Base-by-base conservation (phyloP, 2,888 invertebrate species). In the Noctuana brunneofusca region DNA sequence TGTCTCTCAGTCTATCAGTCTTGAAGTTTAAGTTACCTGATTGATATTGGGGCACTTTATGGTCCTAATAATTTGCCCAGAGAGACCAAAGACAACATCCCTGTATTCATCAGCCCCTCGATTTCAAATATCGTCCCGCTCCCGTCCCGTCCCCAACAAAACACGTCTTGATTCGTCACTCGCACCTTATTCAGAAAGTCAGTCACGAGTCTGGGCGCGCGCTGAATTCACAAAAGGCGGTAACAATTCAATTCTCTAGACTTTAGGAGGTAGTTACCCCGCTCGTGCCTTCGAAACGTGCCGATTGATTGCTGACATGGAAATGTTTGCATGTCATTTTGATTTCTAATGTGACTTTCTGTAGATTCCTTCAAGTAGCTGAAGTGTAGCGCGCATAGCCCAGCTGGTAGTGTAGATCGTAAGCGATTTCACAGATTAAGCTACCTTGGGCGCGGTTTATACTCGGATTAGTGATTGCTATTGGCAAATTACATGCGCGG, bases 161-260 rank as follows among this genome's bases (percentile, higher is more conserved):
- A 3, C 9, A 11, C 1, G 30, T 18, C 32, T 16, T 6, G 48
- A 52, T 43, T 43, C 58, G 43, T 52, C 58, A 58, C 30, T 52
- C 50, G 38, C 22, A 12, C 57, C 48, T 9, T 58, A 52, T 30
- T 52, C 58, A 58, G 52, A 58, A 41, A 58, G 52, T 41, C 52
- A 58, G 58, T 58, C 52, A 58, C 58, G 58, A 58, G 30, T 27
- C 9, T 50, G 24, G 30, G 52, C 50, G 52, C 52, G 52, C 41
- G 30, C 30, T 58, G 58, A 58, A 58, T 58, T 14, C 50, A 52
- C 52, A 57, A 58, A 53, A 49, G 24, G 38, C 58, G 16, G 24
- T 58, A 14, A 57, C 48, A 57, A 50, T 49, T 58, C 58, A 38
- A 58, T 58, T 50, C 35, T 12, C 20, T 24, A 20, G 18, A 38